Conservation (phyloP, 2,888 invertebrate genomes). For the Holacanthella duospinosa region DNA sequence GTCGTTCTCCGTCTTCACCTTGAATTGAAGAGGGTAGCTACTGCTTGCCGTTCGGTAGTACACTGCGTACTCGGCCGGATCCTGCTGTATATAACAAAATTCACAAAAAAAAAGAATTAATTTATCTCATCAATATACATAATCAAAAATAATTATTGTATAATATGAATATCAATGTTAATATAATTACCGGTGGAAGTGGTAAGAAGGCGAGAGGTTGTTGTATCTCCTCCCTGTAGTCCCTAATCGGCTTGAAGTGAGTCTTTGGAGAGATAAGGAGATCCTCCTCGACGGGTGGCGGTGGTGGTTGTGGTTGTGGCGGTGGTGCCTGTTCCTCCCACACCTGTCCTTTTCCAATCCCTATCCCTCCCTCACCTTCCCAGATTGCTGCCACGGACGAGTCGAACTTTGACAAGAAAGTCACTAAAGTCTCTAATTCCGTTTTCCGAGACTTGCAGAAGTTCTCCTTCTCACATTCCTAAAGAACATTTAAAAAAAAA, state of each 20-base stretch:
- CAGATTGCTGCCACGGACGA: slow-evolving; percentile 37
- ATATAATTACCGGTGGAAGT: not conserved
- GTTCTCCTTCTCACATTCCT: slow-evolving; percentile 13
- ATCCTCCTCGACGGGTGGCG: slow-evolving; percentile 50
- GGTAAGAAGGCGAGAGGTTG: slow-evolving; percentile 3
- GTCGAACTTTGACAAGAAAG: slow-evolving; percentile 37
- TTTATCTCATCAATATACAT: too few species aligned
- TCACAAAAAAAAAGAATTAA: not conserved
- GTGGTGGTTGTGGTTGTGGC: slow-evolving; percentile 4
- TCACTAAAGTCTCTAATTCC: slow-evolving; percentile 32
- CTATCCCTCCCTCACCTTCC: slow-evolving; percentile 18
- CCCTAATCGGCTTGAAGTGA: slow-evolving; percentile 70
- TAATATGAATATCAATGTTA: not conserved
- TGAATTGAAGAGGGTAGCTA: slow-evolving; percentile 19
- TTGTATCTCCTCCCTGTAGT: slow-evolving; percentile 35
- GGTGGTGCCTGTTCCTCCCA: slow-evolving; percentile 7
- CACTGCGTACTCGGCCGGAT: slow-evolving; percentile 11
- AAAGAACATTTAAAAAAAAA: not conserved
- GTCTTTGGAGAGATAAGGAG: slow-evolving; percentile 63
- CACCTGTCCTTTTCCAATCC: not conserved
- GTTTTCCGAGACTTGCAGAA: slow-evolving; percentile 16
- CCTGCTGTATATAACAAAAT: slow-evolving; percentile 1
- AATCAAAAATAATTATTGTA: not conserved
- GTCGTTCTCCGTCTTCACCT: slow-evolving; percentile 31
- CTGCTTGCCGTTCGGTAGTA: slow-evolving; percentile 7